Conservation (phyloP, 2,888 invertebrate species). For the Callyntrura sp. region DNA sequence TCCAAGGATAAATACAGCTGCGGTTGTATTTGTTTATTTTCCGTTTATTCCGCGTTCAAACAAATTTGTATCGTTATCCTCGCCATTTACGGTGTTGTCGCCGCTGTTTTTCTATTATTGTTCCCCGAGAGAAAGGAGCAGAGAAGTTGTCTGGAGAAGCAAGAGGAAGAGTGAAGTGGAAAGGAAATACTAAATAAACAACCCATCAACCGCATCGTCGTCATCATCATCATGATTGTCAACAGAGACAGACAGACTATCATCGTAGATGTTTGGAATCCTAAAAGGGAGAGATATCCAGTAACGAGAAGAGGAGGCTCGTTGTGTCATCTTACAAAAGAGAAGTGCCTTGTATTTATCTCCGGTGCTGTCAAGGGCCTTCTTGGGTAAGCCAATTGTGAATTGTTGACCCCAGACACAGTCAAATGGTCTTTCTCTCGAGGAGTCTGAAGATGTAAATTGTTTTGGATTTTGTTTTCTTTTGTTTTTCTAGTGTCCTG, state of each 20-base stretch:
- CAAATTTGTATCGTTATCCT: too few species aligned
- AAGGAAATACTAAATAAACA: slow-evolving; percentile 35
- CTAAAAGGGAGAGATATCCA: too few species aligned
- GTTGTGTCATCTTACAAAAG: too few species aligned
- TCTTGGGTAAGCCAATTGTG: neutral
- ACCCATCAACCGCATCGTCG: neutral
- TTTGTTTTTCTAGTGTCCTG: neutral
- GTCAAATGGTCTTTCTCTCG: neutral
- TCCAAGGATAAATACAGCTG: too few species aligned
- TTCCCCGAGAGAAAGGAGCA: neutral
- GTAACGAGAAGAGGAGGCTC: too few species aligned
- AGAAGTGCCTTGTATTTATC: too few species aligned
- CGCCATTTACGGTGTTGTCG: too few species aligned
- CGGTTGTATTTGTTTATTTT: too few species aligned
- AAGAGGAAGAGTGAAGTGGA: slow-evolving; percentile 1
- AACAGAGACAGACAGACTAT: neutral
- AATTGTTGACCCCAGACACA: neutral
- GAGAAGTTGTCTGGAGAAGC: neutral
- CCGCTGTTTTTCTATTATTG: too few species aligned
- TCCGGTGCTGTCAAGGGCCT: too few species aligned
- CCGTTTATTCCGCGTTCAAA: too few species aligned
- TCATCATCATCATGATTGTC: neutral
- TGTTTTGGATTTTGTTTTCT: neutral
- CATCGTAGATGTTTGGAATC: too few species aligned
- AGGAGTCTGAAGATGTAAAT: neutral